Evolutionary conservation across 2,888 invertebrate genomes (phyloP), one percentile per base, ranked within the genome.

Genomic region (Volucella zonaria): DNA sequence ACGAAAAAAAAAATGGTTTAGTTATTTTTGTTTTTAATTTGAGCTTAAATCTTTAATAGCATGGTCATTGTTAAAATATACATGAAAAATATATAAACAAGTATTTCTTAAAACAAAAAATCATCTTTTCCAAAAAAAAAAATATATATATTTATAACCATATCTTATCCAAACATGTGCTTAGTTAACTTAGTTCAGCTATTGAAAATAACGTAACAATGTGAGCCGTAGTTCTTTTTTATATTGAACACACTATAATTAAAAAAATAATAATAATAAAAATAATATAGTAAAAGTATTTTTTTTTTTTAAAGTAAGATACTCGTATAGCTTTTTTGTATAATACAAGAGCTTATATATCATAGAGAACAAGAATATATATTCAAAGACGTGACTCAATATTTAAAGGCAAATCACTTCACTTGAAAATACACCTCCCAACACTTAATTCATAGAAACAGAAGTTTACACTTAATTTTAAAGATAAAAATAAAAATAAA

Each of bases 1-100:
- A 52, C 18, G 18, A 73, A 54, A 75, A 71, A 52, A 43, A 18
- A 70, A 14, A 62, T 54, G 62, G 12, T 59, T 74, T 64, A 68
- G 70, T 77, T 77, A 58, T 82, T 56, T 86, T 82, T 82, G 56
- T 71, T 87, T 87, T 86, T 59, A 68, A 82, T 87, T 87, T 87
- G 67, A 80, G 86, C 83, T 87, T 87, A 78, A 75, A 87, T 80
- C 87, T 86, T 87, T 82, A 77, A 71, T 87, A 75, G 88, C 88
- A 88, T 88, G 88, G 83, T 88, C 86, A 87, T 87, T 87, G 87
- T 88, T 87, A 40, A 82, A 85, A 86, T 62, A 68, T 71, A 67
- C 61, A 85, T 56, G 54, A 64, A 76, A 43, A 71, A 70, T 54
- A 52, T 74, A 61, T 31, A 75, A 45, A 14, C 15, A 68, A 61